phyloP scores from a whole-genome alignment of 2,888 invertebrate genomes.

The Eupithecia insigniata region DNA sequence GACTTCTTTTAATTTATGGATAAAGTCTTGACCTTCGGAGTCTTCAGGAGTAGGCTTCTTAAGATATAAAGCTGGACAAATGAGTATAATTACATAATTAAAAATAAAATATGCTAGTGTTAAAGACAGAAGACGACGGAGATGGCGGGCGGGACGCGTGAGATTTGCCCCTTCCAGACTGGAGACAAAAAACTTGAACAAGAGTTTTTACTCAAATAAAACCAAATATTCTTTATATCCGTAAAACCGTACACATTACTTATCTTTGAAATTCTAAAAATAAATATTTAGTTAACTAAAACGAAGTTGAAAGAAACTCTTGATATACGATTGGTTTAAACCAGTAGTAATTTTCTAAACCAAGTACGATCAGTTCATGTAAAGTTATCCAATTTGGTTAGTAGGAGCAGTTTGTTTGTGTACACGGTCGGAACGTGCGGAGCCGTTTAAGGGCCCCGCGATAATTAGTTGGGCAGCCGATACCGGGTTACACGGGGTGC shows the following conservation, averaged over 20 bases:
- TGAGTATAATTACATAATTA: not conserved
- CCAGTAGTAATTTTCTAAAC: not conserved
- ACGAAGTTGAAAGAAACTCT: not conserved
- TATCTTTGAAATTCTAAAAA: not conserved
- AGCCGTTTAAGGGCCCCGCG: slow-evolving; percentile 32
- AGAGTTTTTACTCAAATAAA: not conserved
- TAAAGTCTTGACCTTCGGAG: slow-evolving; percentile 1
- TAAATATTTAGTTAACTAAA: not conserved
- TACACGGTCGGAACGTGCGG: slow-evolving; percentile 33
- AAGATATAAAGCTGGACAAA: not conserved
- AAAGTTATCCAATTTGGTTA: slow-evolving; percentile 12
- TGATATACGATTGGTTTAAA: not conserved
- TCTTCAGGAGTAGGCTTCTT: not conserved
- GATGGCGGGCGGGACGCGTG: not conserved
- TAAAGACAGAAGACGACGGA: not conserved
- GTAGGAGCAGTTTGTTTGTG: slow-evolving; percentile 14
- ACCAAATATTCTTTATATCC: not conserved
- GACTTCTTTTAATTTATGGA: not conserved
- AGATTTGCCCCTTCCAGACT: not conserved
- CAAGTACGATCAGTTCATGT: not conserved
- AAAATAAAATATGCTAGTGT: not conserved
- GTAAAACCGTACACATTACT: not conserved
- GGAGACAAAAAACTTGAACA: not conserved
- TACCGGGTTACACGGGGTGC: not conserved
- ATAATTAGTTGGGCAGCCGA: slow-evolving; percentile 38